These are phyloP conservation scores for Drosophila truncata DNA, from an alignment of 1,140 invertebrate genomes.

Conservation along the genomic window DNA sequence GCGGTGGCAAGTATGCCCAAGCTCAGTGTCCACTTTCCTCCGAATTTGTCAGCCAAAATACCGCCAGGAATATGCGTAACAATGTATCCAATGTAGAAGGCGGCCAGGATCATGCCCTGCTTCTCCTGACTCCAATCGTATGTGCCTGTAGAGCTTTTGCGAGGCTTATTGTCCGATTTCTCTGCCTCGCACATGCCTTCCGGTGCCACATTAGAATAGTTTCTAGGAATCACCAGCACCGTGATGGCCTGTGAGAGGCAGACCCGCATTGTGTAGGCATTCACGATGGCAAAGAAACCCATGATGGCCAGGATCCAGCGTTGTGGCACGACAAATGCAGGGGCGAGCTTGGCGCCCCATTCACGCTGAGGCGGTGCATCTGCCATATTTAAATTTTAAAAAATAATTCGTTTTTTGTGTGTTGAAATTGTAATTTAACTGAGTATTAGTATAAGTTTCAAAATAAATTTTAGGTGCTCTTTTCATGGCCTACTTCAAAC, in stretches of 20 bases:
- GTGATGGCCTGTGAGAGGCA: conserved; percentile 47
- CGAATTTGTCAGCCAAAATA: conserved; percentile 90
- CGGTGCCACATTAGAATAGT: neutral
- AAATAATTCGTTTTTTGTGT: neutral
- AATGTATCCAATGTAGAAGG: conserved; percentile 91
- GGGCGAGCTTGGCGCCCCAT: conserved; percentile 8
- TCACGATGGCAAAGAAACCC: conserved; percentile 38
- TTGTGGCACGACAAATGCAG: conserved; percentile 17
- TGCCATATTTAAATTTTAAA: neutral
- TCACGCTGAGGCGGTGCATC: neutral
- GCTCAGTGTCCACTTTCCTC: conserved; percentile 87
- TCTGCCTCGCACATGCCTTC: neutral
- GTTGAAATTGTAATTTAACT: too few relatives aligned
- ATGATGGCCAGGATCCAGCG: conserved; percentile 26
- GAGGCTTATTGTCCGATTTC: neutral
- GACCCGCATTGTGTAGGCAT: conserved; percentile 31
- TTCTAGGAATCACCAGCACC: conserved; percentile 10
- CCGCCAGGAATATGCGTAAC: conserved; percentile 91
- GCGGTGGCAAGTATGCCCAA: conserved; percentile 21
- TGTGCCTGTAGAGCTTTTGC: neutral
- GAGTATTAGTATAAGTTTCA: too few relatives aligned
- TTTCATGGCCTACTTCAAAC: neutral
- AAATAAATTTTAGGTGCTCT: too few relatives aligned
- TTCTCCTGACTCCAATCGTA: conserved; percentile 40
- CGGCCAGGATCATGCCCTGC: conserved; percentile 86